Evolutionary conservation across 2,797 vertebrate genomes (phyloP), one percentile per base, ranked within the genome.

Genomic region (Spondyliosoma cantharus): DNA sequence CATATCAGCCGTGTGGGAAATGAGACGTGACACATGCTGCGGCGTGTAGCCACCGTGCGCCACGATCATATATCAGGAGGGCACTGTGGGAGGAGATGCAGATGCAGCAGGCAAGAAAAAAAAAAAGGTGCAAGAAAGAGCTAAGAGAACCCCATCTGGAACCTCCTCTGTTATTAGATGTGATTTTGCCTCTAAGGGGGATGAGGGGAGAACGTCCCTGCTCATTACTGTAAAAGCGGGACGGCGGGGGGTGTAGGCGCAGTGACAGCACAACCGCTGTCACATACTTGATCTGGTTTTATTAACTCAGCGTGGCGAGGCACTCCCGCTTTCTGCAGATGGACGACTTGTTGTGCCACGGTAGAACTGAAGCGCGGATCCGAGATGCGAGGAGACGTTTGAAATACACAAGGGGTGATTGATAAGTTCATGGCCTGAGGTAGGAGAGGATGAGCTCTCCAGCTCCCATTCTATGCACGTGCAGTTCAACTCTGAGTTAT

Each of bases 141-240:
- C 6, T 7, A 32, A 32, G 45, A 67, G 50, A 71, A 72, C 61
- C 49, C 76, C 76, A 76, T 74, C 81, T 71, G 78, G 62, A 68
- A 50, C 60, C 62, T 76, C 52, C 37, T 63, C 52, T 48, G 50
- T 81, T 65, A 89, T 87, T 62, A 81, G 72, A 81, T 69, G 64
- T 56, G 76, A 81, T 71, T 71, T 84, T 63, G 54, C 77, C 84
- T 84, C 59, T 25, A 3, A 80, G 80, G 76, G 58, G 69, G 66
- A 76, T 46, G 74, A 79, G 54, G 53, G 43, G 54, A 57, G 68
- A 78, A 61, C 22, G 63, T 82, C 77, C 76, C 71, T 7, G 24
- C 72, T 87, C 64, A 82, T 90, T 86, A 81, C 49, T 81, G 83
- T 78, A 80, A 62, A 74, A 67, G 37, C 20, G 3, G 43, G 67